A percentile compares a stretch with the other conserved stretches of the same genome.
Evolutionary conservation across 2,113 vertebrate genomes (phyloP).

Genomic region (Coryphaenoides rupestris): DNA sequence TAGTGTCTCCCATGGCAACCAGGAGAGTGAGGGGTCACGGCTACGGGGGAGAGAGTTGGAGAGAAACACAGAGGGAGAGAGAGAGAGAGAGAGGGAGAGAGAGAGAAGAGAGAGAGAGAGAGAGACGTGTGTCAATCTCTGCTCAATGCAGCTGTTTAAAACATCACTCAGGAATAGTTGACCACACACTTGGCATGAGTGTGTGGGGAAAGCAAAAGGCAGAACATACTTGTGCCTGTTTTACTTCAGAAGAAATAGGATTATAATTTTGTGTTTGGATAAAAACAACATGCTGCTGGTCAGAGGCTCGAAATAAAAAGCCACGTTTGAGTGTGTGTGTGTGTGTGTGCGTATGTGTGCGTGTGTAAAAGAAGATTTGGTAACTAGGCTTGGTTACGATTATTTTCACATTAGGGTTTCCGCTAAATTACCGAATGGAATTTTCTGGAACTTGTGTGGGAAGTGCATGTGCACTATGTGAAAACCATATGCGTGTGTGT

Average conservation of each 20-base stretch:
- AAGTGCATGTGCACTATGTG: not conserved
- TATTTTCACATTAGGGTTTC: slow-evolving; percentile 43
- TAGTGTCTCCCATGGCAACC: slow-evolving; percentile 83
- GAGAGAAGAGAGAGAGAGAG: slow-evolving; percentile 5
- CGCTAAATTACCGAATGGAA: slow-evolving; percentile 43
- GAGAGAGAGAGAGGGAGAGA: too few relatives aligned
- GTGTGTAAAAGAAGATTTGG: not conserved
- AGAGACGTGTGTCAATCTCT: not conserved
- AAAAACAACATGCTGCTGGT: not conserved
- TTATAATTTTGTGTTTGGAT: too few relatives aligned
- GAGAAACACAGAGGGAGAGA: not conserved
- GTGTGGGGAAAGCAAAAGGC: too few relatives aligned
- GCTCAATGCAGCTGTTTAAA: not conserved
- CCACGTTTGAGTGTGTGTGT: not conserved
- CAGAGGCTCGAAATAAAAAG: not conserved
- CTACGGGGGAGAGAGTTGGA: slow-evolving; percentile 3
- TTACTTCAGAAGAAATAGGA: too few relatives aligned
- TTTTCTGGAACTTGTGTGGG: slow-evolving; percentile 27
- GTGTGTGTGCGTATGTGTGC: not conserved
- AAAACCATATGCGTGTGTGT: too few relatives aligned
- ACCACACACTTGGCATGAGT: too few relatives aligned
- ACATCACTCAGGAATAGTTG: too few relatives aligned
- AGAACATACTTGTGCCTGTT: too few relatives aligned
- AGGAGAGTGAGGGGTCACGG: slow-evolving; percentile 46
- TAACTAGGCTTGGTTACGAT: not conserved